Evolutionary conservation across 1,140 invertebrate species (phyloP).

Genomic region (Lysiphlebus fabarum): DNA sequence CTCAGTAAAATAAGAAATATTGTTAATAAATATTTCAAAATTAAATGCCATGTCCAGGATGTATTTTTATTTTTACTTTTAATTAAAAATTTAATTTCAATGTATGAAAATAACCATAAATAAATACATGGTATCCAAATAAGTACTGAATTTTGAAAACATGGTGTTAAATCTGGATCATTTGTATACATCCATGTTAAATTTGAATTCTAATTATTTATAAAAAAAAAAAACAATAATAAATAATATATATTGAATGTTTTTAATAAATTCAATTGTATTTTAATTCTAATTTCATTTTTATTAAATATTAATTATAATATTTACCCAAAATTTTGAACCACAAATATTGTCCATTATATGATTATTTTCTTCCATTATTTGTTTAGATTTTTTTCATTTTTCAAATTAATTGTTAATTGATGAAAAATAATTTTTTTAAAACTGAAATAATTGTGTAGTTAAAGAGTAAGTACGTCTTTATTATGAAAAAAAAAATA

Average conservation of each 20-base stretch:
- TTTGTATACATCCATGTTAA: constrained; percentile 72
- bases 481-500: no score
- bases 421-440: no score
- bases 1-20: constrained; percentile 62
- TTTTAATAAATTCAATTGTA: neutral
- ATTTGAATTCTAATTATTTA: constrained; percentile 65
- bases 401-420: no score
- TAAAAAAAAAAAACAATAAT: constrained; percentile 17
- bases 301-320: neutral
- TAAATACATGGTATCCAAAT: constrained; percentile 84
- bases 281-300: neutral
- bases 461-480: no score
- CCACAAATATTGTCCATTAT: constrained; percentile 63
- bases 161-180: constrained; percentile 78
- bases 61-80: constrained; percentile 75
- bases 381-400: no score
- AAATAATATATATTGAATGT: no score
- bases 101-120: constrained; percentile 72
- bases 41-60: constrained; percentile 77
- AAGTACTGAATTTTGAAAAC: constrained; percentile 84
- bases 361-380: constrained; percentile 21
- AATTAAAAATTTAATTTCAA: constrained; percentile 76
- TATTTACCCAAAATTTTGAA: constrained; percentile 62
- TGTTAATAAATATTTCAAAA: constrained; percentile 73
- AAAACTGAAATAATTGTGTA: no score